Percentiles rank a stretch among this genome's conserved stretches.
Evolutionary conservation across 2,797 vertebrate species (phyloP).

Genomic region (Amazona finschi): DNA sequence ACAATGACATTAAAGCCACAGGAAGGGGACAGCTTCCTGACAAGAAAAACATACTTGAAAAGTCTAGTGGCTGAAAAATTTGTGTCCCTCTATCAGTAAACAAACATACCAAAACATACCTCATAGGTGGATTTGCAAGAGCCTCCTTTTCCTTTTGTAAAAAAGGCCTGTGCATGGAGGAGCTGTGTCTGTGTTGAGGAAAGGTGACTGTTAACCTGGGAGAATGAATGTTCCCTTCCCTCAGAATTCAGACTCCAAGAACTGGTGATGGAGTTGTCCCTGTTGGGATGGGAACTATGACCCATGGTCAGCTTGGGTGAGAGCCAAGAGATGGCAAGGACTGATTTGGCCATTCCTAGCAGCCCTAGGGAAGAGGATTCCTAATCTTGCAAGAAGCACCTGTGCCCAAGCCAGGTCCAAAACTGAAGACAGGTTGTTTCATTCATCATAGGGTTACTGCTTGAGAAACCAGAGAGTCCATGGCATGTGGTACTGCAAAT

Average conservation of each 20-base stretch:
- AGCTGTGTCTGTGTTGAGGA: not conserved
- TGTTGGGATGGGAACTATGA: not conserved
- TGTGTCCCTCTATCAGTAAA: not conserved
- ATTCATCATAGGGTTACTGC: not conserved
- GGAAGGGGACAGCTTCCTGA: not conserved
- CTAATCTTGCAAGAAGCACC: not conserved
- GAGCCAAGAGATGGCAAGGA: not conserved
- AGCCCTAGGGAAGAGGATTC: not conserved
- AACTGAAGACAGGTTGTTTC: not conserved
- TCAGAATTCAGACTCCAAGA: not conserved
- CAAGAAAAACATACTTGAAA: not conserved
- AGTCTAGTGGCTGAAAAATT: not conserved
- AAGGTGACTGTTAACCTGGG: not conserved
- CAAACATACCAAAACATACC: not conserved
- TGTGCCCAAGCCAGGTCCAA: not conserved
- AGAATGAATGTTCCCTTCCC: not conserved
- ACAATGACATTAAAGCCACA: not conserved
- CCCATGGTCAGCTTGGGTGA: not conserved
- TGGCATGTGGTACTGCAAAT: not conserved
- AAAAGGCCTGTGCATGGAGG: not conserved
- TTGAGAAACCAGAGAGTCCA: not conserved
- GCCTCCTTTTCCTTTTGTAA: not conserved
- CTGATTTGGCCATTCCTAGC: not conserved
- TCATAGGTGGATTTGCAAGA: not conserved
- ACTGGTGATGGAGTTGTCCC: not conserved